Evolutionary conservation across 2,797 vertebrate species (phyloP), one percentile per base, ranked within the genome.

Genomic region (Tarsius wallacei): DNA sequence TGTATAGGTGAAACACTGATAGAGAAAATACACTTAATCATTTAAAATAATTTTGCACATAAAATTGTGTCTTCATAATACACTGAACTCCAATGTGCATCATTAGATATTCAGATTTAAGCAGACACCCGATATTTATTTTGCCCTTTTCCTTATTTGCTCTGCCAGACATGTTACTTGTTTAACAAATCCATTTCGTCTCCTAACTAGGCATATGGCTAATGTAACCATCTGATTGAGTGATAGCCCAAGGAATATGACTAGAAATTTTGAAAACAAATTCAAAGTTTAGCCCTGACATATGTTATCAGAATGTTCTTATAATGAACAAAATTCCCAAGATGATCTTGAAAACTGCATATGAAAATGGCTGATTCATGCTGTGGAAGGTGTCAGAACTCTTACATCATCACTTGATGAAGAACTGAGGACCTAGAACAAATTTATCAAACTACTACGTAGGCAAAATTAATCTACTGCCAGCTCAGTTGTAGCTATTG

Each of bases 51-150:
- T 76, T 55, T 19, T 57, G 42, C 42, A 42, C 42, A 42, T 42
- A 53, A 51, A 87, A 64, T 87, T 76, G 16, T 64, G 17, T 66
- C 26, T 66, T 47, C 21, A 91, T 61, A 59, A n/a, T 85, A 49
- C 7, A 61, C 16, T 66, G 47, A 70, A 49, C 49, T 80, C 31
- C 21, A 66, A 51, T 78, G 26, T 51, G 8, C 6, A 51, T 61
- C 49, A 47, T 31, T 78, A 73, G 24, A 49, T 31, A 59, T 17
- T 96, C n/a, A 89, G 80, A 80, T 73, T 68, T 53, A 94, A 74
- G 6, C 22, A 61, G 22, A n/a, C 4, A 57, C 7, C 2, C 7
- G 76, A 7, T 51, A 14, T 36, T 87, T 91, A 64, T 88, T 84
- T 93, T 77, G 7, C 19, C 16, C 5, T 86, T 57, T 73, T 13